Evolutionary conservation across 2,888 invertebrate genomes (phyloP), one percentile per base, ranked within the genome.

Genomic region (Hypomecis atomaria): DNA sequence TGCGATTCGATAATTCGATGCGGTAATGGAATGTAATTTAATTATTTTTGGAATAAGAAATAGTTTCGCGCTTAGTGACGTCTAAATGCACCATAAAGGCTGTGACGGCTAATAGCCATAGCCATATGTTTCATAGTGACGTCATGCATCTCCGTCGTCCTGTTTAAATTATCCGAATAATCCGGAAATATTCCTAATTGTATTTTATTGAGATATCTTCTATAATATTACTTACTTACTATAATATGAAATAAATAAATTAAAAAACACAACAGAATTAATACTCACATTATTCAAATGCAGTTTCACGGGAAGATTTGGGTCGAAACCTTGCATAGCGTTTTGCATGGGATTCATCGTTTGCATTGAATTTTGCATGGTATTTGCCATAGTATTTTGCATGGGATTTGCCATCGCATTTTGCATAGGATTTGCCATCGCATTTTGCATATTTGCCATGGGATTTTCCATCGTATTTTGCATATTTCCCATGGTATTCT

Each of bases 241-340:
- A 43, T 38, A 44, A 37, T 3, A 50, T 7, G 38, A 38, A 1
- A 38, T 38, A 8, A 9, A 38, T 5, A 43, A 43, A 6, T n/a
- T 5, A 43, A 4, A n/a, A 5, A n/a, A 43, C 2, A 11, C 0
- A 43, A 47, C 0, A 47, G 6, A 6, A 23, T n/a, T 40, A 34
- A 45, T 71, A 83, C 85, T 83, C 50, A 84, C 85, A 70, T 83
- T 83, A 40, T 72, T 70, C 53, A 84, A 71, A 48, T 74, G 76
- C n/a, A 85, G 58, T 49, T 69, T 76, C 10, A 72, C 73, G 1
- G 70, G 73, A 62, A 70, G 75, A 61, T 68, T 65, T 13, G 64
- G 47, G 8, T 59, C 11, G 13, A 10, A 45, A 8, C 63, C 60
- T 8, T 55, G 63, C 11, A 49, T 60, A 6, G 70, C 59, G 13